Evolutionary conservation across 2,888 invertebrate species (phyloP).

Genomic region (Uloborus plumipes): DNA sequence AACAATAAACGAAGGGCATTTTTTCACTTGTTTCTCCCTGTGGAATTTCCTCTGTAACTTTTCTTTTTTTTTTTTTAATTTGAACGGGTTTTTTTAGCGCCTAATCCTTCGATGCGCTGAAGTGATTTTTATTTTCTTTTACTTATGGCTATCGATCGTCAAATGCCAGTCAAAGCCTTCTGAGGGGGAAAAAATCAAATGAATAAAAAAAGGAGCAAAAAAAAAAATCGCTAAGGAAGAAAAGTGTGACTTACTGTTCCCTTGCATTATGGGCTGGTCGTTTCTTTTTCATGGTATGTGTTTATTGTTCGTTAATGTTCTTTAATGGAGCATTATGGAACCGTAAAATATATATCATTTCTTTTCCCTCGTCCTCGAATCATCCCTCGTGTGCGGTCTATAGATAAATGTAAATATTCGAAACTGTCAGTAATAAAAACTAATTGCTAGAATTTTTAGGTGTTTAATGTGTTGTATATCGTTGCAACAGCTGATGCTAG

Average conservation of each 20-base stretch:
- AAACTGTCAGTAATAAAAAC: too few relatives aligned
- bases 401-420: slow-evolving; percentile 16
- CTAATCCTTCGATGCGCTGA: slow-evolving; percentile 52
- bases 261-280: slow-evolving; percentile 27
- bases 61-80: slow-evolving; percentile 32
- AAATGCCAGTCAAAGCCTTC: slow-evolving; percentile 54
- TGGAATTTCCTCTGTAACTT: slow-evolving; percentile 27
- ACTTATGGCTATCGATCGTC: slow-evolving; percentile 46
- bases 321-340: slow-evolving; percentile 60
- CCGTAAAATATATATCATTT: slow-evolving; percentile 62
- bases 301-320: slow-evolving; percentile 62
- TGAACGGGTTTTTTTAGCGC: slow-evolving; percentile 3
- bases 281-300: slow-evolving; percentile 28
- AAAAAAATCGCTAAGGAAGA: background rate
- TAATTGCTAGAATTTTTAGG: too few relatives aligned
- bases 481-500: too few relatives aligned
- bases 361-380: slow-evolving; percentile 1
- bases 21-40: slow-evolving; percentile 14
- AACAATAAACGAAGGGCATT: slow-evolving; percentile 58
- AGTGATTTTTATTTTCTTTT: slow-evolving; percentile 62
- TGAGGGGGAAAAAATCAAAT: background rate
- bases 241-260: slow-evolving; percentile 52
- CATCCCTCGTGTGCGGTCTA: slow-evolving; percentile 13
- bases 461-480: too few relatives aligned
- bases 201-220: background rate